Base-by-base conservation (phyloP, 2,797 vertebrate genomes). In the Anabas testudineus region DNA sequence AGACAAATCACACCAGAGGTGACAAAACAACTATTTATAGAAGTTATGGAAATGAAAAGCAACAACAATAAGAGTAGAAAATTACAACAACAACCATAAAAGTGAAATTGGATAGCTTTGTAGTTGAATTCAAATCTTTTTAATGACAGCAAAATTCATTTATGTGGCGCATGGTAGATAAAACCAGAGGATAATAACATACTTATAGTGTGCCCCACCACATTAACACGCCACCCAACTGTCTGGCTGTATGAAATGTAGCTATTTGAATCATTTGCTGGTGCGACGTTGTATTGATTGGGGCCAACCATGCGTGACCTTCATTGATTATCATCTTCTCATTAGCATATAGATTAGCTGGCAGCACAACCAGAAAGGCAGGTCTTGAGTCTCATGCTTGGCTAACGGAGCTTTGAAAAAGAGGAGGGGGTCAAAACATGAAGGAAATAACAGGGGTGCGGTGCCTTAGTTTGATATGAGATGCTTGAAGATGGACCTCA, bases 341-440 rank as follows among this genome's bases (percentile, higher is more conserved):
- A 95, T 95, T 95, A 94, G 92, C 94, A 94, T 95, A 94, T 95
- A 95, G 92, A 95, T 94, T 94, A 94, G 92, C 92, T 91, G 82
- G 87, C 80, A 43, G 74, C 28, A 71, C 71, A 81, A 81, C 78
- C 81, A 73, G 70, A 74, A 78, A 84, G 24, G 30, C 71, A 60
- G 78, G 69, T 78, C 71, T 59, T 0, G 26, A 78, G 80, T 82
- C 74, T 59, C 54, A 63, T 67, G 76, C 73, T 83, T 76, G 67
- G 70, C 45, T 26, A 59, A 80, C 47, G 39, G 68, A 83, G 70
- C 75, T 46, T 49, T 42, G 67, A 43, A 45, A 60, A 55, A 61
- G 52, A 67, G 24, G 10, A 5, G 49, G n/a, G 58, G 58, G 71
- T 77, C 67, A 86, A 69, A 87, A 83, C 73, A 76, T 41, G 69